These are phyloP conservation scores for Antechinus flavipes DNA, from an alignment of 2,113 vertebrate species.

Conservation along the genomic window DNA sequence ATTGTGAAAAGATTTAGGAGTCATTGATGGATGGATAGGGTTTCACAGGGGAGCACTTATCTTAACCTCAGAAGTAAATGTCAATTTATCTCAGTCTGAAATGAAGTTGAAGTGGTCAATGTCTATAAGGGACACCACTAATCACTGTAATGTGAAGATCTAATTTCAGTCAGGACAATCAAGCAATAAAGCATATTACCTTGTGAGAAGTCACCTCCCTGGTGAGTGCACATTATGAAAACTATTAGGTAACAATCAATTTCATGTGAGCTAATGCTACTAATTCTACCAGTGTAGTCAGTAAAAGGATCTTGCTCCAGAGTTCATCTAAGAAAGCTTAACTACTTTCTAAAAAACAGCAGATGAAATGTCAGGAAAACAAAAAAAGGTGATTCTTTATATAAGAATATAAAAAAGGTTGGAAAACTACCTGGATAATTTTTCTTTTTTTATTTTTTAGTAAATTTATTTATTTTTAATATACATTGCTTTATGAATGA, in stretches of 20 bases:
- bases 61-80: not conserved
- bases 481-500: too few species aligned
- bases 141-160: not conserved
- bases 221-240: not conserved
- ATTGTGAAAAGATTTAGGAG: not conserved
- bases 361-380: not conserved
- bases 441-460: not conserved
- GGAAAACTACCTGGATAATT: not conserved
- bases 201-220: not conserved
- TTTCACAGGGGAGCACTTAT: constrained; percentile 1
- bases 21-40: not conserved
- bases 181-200: not conserved
- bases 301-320: not conserved
- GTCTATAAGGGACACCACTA: not conserved
- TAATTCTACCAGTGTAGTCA: not conserved
- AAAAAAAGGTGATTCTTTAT: not conserved
- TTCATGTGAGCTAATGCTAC: not conserved
- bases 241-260: not conserved
- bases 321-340: not conserved
- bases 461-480: too few species aligned
- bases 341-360: not conserved
- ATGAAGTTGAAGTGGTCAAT: not conserved
- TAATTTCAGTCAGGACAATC: not conserved
- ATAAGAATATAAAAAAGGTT: not conserved
- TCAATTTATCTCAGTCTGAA: not conserved